phyloP scores from a whole-genome alignment of 2,888 invertebrate species.

The Pteria penguin region DNA sequence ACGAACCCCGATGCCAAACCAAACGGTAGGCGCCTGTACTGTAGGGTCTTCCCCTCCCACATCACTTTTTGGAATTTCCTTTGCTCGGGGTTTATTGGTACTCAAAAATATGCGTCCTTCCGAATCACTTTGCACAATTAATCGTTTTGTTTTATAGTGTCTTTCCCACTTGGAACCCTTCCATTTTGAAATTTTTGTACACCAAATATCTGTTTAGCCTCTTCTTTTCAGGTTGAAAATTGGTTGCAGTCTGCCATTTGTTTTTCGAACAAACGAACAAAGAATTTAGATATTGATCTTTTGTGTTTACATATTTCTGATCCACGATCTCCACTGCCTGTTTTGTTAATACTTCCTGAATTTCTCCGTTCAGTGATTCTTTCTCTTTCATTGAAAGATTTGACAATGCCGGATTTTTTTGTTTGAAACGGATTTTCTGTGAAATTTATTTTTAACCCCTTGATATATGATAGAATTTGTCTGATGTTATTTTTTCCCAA shows the following conservation, averaged over 20 bases:
- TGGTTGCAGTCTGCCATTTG: not conserved
- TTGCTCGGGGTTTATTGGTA: slow-evolving; percentile 13
- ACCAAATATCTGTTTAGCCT: slow-evolving; percentile 7
- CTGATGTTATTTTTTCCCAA: slow-evolving; percentile 19
- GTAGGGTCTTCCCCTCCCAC: not conserved
- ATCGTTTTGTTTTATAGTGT: slow-evolving; percentile 3
- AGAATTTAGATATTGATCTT: slow-evolving; percentile 16
- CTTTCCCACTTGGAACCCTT: slow-evolving; percentile 12
- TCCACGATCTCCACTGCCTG: slow-evolving; percentile 6
- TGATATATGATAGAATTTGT: not conserved
- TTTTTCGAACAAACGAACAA: slow-evolving; percentile 8
- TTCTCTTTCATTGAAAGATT: not conserved
- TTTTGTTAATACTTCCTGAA: not conserved
- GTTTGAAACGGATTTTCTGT: not conserved
- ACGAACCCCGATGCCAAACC: slow-evolving; percentile 24
- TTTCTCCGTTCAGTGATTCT: not conserved
- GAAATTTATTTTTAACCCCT: not conserved
- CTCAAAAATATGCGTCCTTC: slow-evolving; percentile 21
- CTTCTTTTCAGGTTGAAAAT: slow-evolving; percentile 13
- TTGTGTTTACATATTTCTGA: not conserved
- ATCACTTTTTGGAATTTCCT: slow-evolving; percentile 9
- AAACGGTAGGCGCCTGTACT: slow-evolving; percentile 26
- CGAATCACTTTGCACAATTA: slow-evolving; percentile 25
- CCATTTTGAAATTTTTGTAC: slow-evolving; percentile 27
- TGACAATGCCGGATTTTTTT: not conserved